phyloP scores from a whole-genome alignment of 2,113 vertebrate species.

The Actenoides lindsayi region DNA sequence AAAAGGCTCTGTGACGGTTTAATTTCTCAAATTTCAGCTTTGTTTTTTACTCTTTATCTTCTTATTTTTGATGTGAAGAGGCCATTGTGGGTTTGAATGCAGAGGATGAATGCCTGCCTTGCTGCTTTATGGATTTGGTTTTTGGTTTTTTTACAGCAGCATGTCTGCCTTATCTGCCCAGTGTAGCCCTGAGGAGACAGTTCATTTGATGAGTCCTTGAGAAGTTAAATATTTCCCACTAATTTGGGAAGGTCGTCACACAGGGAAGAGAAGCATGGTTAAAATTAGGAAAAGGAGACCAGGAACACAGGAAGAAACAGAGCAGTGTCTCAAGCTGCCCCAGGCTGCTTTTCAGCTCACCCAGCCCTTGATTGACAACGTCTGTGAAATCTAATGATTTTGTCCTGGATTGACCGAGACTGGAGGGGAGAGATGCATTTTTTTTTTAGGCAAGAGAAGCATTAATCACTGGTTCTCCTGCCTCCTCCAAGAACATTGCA shows the following conservation, averaged over 20 bases:
- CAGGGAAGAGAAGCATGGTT: not conserved
- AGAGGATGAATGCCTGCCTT: not conserved
- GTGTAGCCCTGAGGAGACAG: not conserved
- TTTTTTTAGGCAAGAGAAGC: not conserved
- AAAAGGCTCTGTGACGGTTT: not conserved
- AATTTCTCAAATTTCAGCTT: not conserved
- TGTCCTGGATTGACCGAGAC: not conserved
- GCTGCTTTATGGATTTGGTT: not conserved
- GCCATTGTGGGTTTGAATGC: not conserved
- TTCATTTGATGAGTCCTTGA: not conserved
- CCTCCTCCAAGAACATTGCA: not conserved
- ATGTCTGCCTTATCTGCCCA: not conserved
- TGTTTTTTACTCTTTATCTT: not conserved
- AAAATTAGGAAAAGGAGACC: not conserved
- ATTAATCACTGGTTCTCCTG: not conserved
- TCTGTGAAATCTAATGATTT: not conserved
- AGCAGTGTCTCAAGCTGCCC: not conserved
- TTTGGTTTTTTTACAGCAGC: not conserved
- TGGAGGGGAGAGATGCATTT: not conserved
- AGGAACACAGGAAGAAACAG: not conserved
- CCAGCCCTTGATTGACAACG: fast-evolving
- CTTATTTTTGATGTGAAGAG: not conserved
- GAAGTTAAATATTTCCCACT: not conserved
- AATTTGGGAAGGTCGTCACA: not conserved
- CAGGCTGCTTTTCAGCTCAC: not conserved